phyloP scores from a whole-genome alignment of 2,113 vertebrate genomes.

The Marcusenius ussheri region DNA sequence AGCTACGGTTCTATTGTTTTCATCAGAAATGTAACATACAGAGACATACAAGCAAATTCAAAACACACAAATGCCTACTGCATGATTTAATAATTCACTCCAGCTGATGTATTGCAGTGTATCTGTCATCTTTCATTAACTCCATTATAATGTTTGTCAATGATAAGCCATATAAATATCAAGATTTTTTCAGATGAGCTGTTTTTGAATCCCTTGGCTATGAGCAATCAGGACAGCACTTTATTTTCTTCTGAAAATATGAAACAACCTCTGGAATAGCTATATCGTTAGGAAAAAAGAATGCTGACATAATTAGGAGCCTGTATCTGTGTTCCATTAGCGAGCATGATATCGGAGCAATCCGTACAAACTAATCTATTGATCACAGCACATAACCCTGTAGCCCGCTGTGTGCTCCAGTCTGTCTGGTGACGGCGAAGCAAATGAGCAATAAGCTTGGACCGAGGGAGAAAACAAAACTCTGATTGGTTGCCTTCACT shows the following conservation, averaged over 20 bases:
- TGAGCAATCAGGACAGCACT: background rate
- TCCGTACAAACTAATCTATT: constrained; percentile 28
- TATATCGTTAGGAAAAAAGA: constrained; percentile 1
- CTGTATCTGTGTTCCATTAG: constrained; percentile 22
- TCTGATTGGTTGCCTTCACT: constrained; percentile 1
- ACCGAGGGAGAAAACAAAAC: constrained; percentile 8
- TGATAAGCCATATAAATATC: background rate
- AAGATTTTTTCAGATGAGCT: background rate
- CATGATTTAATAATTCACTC: background rate
- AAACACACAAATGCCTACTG: background rate
- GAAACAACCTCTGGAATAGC: background rate
- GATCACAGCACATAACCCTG: constrained; percentile 22
- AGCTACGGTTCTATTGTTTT: background rate
- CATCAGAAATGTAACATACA: background rate
- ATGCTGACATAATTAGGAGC: constrained; percentile 16
- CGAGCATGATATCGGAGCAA: constrained; percentile 20
- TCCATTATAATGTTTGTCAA: background rate
- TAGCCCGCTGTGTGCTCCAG: constrained; percentile 5
- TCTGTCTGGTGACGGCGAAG: constrained; percentile 18
- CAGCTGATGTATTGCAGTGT: background rate
- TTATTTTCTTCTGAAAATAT: background rate
- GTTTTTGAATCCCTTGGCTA: background rate
- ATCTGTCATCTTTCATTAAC: background rate
- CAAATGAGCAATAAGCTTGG: constrained; percentile 7
- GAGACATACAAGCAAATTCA: background rate